Base-by-base conservation (phyloP, 1,140 invertebrate species). In the Anastatus disparis region DNA sequence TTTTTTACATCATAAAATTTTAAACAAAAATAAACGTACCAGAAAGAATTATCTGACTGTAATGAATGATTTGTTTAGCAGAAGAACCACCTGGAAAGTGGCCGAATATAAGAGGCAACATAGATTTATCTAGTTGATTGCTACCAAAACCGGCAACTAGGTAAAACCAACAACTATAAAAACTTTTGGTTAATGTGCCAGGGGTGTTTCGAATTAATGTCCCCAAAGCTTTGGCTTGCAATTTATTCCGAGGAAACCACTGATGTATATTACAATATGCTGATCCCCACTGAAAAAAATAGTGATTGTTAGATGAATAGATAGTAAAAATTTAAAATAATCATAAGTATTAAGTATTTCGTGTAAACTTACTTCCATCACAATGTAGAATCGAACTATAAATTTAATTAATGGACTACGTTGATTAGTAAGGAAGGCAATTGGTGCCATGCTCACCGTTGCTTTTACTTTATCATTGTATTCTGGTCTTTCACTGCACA, bases 11-110 rank as follows among this genome's bases (percentile, higher is more conserved):
- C 6, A 52, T 40, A 59, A 56, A n/a, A 46, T 22, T n/a, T 35
- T 3, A 26, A 26, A 35, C 13, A 48, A 42, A 61, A 40, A 56
- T 58, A 29, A 31, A 71, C n/a, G 75, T 74, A 86, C 84, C 79
- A 48, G 82, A 78, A 24, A 76, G 63, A 75, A 88, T 85, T 26
- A 80, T 85, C 77, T 91, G 90, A 2, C 87, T 84, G 69, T 87
- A 91, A 74, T 90, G 87, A 29, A 90, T 84, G 7, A 95, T 82
- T 74, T 92, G 92, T 70, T 89, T 87, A 0, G 88, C 86, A 0
- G 93, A 94, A 1, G 92, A 89, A 2, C 93, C 93, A 24, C 91
- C 90, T 0, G 93, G 93, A 70, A 90, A 90, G 75, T 94, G 92
- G 13, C 87, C 86, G 27, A 91, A 80, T 74, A 92, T 91, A 0